Conservation (phyloP, 2,888 invertebrate species). For the Cosmorhoe ocellata region DNA sequence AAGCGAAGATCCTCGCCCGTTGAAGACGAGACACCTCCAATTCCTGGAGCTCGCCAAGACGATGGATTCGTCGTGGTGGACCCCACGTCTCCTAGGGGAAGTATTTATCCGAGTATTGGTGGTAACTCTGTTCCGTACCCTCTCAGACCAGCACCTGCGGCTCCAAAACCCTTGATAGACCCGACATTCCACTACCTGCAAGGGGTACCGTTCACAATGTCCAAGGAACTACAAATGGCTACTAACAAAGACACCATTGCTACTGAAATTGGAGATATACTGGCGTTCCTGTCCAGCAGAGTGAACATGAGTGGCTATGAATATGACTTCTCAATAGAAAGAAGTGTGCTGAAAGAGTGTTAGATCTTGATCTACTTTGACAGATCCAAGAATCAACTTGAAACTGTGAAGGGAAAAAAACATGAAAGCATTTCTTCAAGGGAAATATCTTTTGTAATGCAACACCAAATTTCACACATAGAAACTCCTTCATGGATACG, state of each 20-base stretch:
- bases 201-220: constrained; percentile 80
- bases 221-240: constrained; percentile 70
- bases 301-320: constrained; percentile 64
- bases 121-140: constrained; percentile 50
- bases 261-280: constrained; percentile 75
- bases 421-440: no score
- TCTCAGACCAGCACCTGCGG: constrained; percentile 60
- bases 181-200: constrained; percentile 74
- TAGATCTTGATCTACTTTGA: constrained; percentile 27
- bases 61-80: constrained; percentile 71
- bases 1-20: constrained; percentile 73
- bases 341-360: constrained; percentile 79
- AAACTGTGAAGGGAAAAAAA: no score
- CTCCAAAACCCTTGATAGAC: constrained; percentile 49
- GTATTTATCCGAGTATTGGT: constrained; percentile 64
- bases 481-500: no score
- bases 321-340: constrained; percentile 81
- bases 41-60: constrained; percentile 67
- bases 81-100: constrained; percentile 47
- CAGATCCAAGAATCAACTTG: not conserved
- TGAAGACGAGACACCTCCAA: constrained; percentile 71
- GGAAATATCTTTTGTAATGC: no score
- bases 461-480: no score
- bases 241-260: constrained; percentile 74
- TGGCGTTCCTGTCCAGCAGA: constrained; percentile 76